These are phyloP conservation scores for Teleogryllus occipitalis DNA, from an alignment of 1,140 invertebrate species.

Conservation along the genomic window DNA sequence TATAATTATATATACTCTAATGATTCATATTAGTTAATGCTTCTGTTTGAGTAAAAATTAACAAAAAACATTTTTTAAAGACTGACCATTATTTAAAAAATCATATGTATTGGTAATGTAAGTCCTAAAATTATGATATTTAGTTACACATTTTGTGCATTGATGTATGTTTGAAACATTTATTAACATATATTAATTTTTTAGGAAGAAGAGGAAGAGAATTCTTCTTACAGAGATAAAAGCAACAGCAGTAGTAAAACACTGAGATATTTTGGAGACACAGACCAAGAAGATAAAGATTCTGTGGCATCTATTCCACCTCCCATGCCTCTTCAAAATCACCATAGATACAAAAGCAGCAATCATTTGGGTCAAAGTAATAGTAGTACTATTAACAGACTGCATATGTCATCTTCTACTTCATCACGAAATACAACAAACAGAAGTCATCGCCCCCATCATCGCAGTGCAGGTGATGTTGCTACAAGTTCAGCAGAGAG, in stretches of 20 bases:
- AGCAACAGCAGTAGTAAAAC: conserved; percentile 42
- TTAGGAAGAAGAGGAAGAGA: not conserved
- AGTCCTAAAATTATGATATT: no score
- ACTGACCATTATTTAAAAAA: no score
- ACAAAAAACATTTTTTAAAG: no score
- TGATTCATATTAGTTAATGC: no score
- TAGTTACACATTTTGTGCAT: no score
- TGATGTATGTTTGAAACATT: no score
- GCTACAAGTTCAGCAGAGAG: conserved; percentile 44
- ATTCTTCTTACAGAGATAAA: conserved; percentile 11
- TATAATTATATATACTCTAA: no score
- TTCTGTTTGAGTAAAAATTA: no score
- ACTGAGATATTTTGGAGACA: conserved; percentile 72
- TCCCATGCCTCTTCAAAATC: not conserved
- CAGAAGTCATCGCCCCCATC: not conserved
- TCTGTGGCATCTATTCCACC: not conserved
- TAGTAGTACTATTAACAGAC: not conserved
- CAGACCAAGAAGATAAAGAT: conserved; percentile 50
- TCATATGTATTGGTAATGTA: no score
- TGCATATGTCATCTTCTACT: conserved; percentile 6
- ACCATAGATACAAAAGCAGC: conserved; percentile 13
- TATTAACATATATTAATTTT: no score
- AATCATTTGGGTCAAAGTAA: conserved; percentile 11
- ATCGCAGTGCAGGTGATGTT: conserved; percentile 27
- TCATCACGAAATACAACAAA: not conserved